Base-by-base conservation (phyloP, 2,888 invertebrate species). In the Mesochorus sp. region DNA sequence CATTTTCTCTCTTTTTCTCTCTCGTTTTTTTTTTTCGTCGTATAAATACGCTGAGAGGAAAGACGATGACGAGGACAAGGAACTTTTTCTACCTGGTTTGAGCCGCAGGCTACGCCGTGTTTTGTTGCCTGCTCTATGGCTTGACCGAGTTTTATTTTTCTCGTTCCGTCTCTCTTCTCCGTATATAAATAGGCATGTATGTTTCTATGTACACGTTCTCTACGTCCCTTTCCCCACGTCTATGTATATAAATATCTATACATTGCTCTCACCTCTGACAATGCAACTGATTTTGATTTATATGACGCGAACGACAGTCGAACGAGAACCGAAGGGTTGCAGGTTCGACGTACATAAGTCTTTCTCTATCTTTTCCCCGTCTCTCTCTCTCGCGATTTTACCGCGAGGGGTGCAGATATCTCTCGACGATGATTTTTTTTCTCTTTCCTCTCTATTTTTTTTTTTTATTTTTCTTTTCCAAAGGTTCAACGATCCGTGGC, bases 201-300 rank as follows among this genome's bases (percentile, higher is more conserved):
- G 5, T n/a, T 42, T 10, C 34, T 31, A 5, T 19, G 10, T 47
- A 19, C 19, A 19, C 19, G 12, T 19, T 61, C 31, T 42, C 44
- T 17, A 42, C 24, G 26, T 72, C 44, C 44, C 57, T 51, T 51
- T 71, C 21, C 8, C 59, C 19, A 0, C 12, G 34, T n/a, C 8
- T 21, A 47, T 44, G 19, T 44, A 17, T 24, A 24, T 37, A 17
- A 24, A 42, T 21, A 21, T 42, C 34, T 61, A 67, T 21, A 53
- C 28, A 31, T 14, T 4, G 28, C 81, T 81, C 81, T 74, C 72
- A 71, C 55, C 76, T 64, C 66, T 76, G 72, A 90, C 90, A 90
- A 90, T 90, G 84, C 85, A 81, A 85, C 88, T 90, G 89, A 91
- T 90, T 90, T 90, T 91, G 91, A 91, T 91, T 91, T 91, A 91